These are phyloP conservation scores for Exaiptasia diaphana DNA, from an alignment of 64 coral and sea anemone genomes.

Conservation along the genomic window DNA sequence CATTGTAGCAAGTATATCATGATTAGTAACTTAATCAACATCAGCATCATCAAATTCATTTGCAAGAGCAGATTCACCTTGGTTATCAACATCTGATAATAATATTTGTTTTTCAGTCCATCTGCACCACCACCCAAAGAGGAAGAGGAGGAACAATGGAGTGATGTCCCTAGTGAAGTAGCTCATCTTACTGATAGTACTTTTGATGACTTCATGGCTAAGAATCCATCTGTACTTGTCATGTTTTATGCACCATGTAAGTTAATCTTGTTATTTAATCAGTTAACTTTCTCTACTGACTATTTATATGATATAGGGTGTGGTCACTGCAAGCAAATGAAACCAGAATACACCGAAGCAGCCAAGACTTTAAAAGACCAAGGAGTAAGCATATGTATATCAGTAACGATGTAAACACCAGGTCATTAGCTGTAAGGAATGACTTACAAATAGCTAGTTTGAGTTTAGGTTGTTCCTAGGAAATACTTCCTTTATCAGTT, in stretches of 20 bases:
- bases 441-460: too few species aligned
- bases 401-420: neutral
- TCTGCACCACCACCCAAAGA: constrained; percentile 52
- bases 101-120: neutral
- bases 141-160: constrained; percentile 82
- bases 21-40: too few species aligned
- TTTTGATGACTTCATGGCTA: constrained; percentile 85
- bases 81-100: too few species aligned
- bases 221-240: constrained; percentile 88
- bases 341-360: constrained; percentile 92
- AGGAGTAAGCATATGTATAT: constrained; percentile 45
- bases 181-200: constrained; percentile 81
- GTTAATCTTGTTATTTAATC: neutral
- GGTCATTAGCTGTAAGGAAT: neutral
- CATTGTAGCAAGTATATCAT: too few species aligned
- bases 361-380: constrained; percentile 88
- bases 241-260: constrained; percentile 99
- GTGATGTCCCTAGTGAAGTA: constrained; percentile 82
- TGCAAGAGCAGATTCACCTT: too few species aligned
- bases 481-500: too few species aligned
- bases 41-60: too few species aligned
- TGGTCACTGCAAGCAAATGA: constrained; percentile 98
- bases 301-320: constrained; percentile 62
- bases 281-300: neutral
- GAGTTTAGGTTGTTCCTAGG: too few species aligned